Evolutionary conservation across 1,140 invertebrate genomes (phyloP).

Genomic region (Bombyx mori): ASM3026992v2 NC_085129.1:5907501-5908000

Average conservation of each 20-base stretch:
- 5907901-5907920: slow-evolving; percentile 42
- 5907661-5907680: slow-evolving; percentile 1
- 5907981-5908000: slow-evolving; percentile 19
- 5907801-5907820: slow-evolving; percentile 46
- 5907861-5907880: slow-evolving; percentile 57
- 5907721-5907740: slow-evolving; percentile 69
- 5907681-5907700: slow-evolving; percentile 8
- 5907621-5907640: too few relatives aligned
- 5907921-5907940: slow-evolving; percentile 46
- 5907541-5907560: too few relatives aligned
- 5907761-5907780: slow-evolving; percentile 50
- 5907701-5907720: slow-evolving; percentile 40
- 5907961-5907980: slow-evolving; percentile 10
- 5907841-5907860: slow-evolving; percentile 43
- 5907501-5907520: too few relatives aligned
- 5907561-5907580: slow-evolving; percentile 26
- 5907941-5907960: slow-evolving; percentile 28
- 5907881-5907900: slow-evolving; percentile 34
- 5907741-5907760: slow-evolving; percentile 67
- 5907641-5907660: neutral
- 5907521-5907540: too few relatives aligned
- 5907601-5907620: neutral
- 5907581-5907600: too few relatives aligned
- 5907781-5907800: slow-evolving; percentile 46
- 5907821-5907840: slow-evolving; percentile 59